Evolutionary conservation across 2,113 vertebrate species (phyloP).

Genomic region (Australoheros scitulus): DNA sequence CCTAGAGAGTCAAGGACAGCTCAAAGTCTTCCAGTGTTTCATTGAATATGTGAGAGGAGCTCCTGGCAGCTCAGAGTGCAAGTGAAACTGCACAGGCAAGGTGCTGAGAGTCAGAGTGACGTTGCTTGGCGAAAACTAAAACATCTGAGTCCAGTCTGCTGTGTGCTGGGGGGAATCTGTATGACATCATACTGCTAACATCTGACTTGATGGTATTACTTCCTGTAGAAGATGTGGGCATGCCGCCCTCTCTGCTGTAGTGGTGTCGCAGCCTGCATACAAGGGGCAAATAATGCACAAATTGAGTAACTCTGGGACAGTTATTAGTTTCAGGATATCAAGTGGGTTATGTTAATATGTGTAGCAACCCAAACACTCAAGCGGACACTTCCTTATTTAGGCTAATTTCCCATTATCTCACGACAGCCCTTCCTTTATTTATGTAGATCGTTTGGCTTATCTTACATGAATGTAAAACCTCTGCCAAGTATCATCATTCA

Average conservation of each 20-base stretch:
- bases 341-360: background rate
- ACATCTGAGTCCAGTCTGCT: constrained; percentile 27
- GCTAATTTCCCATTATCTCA: constrained; percentile 23
- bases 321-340: constrained; percentile 31
- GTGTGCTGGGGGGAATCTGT: constrained; percentile 7
- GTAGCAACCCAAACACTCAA: constrained; percentile 2
- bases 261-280: background rate
- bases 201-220: constrained; percentile 22
- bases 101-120: constrained; percentile 10
- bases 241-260: background rate
- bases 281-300: constrained; percentile 15
- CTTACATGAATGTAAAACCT: background rate
- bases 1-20: background rate
- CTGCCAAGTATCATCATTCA: constrained; percentile 27
- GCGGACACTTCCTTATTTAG: constrained; percentile 15
- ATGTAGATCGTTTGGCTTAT: constrained; percentile 45
- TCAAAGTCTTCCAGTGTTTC: background rate
- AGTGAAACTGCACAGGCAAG: constrained; percentile 1
- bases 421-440: constrained; percentile 37
- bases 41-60: background rate
- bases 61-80: background rate
- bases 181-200: constrained; percentile 42
- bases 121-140: background rate
- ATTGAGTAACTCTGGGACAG: background rate
- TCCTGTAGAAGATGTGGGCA: constrained; percentile 39